These are phyloP conservation scores for Melospiza georgiana DNA, from an alignment of 2,113 vertebrate species.

Conservation along the genomic window DNA sequence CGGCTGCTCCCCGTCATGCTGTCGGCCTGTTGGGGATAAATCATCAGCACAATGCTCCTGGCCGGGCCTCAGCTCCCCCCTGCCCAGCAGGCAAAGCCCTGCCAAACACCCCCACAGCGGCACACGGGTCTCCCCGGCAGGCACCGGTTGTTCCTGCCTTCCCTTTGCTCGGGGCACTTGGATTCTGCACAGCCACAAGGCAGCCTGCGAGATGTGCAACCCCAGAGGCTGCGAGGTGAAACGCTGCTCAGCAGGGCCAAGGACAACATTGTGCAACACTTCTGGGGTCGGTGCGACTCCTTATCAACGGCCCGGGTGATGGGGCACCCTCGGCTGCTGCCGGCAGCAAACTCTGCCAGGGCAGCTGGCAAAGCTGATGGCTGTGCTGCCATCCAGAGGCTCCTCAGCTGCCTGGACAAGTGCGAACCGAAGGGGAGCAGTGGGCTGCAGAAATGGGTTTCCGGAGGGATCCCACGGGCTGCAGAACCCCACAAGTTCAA, in stretches of 20 bases:
- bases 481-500: not conserved
- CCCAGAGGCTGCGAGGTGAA: not conserved
- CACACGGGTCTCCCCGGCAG: not conserved
- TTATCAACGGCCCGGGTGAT: rapidly evolving
- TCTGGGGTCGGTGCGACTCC: not conserved
- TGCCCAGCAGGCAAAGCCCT: not conserved
- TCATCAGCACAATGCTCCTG: not conserved
- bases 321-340: not conserved
- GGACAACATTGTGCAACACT: not conserved
- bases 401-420: not conserved
- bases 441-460: not conserved
- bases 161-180: rapidly evolving
- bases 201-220: not conserved
- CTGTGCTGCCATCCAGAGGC: not conserved
- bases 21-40: conserved; percentile 25
- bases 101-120: not conserved
- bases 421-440: rapidly evolving
- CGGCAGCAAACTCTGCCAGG: not conserved
- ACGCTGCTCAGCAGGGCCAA: not conserved
- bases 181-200: not conserved
- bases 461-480: not conserved
- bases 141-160: not conserved
- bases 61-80: not conserved
- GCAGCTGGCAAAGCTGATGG: rapidly evolving
- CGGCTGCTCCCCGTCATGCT: not conserved